A percentile compares a stretch with the other conserved stretches of the same genome.
Conservation (phyloP, 2,113 vertebrate species). For the Callopanchax toddi region DNA sequence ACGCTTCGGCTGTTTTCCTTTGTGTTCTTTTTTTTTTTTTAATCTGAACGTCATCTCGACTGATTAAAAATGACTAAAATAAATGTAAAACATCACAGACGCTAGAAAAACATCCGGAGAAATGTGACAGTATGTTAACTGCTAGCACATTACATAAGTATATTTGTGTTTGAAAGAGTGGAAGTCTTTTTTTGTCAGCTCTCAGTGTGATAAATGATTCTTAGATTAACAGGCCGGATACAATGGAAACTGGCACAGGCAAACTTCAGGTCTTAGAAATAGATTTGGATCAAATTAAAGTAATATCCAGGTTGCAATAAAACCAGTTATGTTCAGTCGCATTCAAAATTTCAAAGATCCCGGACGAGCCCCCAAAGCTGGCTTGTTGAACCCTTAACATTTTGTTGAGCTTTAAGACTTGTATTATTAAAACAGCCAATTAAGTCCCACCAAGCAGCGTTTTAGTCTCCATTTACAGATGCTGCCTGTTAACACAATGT, state of each 20-base stretch:
- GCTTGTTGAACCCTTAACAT: no score
- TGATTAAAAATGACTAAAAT: background rate
- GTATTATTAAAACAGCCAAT: no score
- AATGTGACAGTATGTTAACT: background rate
- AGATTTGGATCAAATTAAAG: no score
- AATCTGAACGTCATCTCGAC: background rate
- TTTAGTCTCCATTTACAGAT: no score
- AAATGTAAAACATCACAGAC: background rate
- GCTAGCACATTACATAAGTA: background rate
- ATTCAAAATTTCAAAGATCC: no score
- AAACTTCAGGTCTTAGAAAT: slow-evolving; percentile 15
- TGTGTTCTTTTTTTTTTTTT: background rate
- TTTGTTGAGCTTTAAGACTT: no score
- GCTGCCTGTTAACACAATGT: no score
- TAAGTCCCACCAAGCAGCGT: no score
- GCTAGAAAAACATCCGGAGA: background rate
- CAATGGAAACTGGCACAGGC: slow-evolving; percentile 22
- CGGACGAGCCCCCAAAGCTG: no score
- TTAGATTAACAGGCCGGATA: slow-evolving; percentile 54
- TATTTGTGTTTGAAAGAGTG: background rate
- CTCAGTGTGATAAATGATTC: slow-evolving; percentile 52
- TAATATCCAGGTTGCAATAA: no score
- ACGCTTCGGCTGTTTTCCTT: background rate
- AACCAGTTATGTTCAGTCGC: no score
- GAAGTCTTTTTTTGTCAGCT: slow-evolving; percentile 24